Conservation (phyloP, 2,113 vertebrate genomes). For the Mesembrinibis cayennensis region DNA sequence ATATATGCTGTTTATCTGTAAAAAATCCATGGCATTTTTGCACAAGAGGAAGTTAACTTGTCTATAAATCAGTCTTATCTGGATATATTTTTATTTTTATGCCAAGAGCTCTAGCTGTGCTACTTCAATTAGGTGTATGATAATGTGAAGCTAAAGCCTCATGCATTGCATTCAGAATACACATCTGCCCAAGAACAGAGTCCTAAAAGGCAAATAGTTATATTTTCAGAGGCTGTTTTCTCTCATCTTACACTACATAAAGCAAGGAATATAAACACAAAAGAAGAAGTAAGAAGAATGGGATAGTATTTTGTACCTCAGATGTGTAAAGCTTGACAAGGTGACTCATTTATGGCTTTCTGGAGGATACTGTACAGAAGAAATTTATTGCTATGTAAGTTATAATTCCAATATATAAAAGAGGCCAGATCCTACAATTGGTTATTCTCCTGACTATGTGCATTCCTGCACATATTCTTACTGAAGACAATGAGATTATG, state of each 20-base stretch:
- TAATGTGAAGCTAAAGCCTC: neutral
- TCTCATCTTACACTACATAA: neutral
- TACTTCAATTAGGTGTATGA: neutral
- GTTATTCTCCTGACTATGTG: slow-evolving; percentile 10
- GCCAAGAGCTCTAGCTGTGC: neutral
- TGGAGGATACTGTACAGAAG: slow-evolving; percentile 10
- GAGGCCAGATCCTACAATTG: neutral
- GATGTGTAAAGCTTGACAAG: slow-evolving; percentile 42
- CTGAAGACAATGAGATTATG: slow-evolving; percentile 44
- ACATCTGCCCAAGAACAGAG: neutral
- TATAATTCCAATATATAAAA: slow-evolving; percentile 20
- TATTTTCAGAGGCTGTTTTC: neutral
- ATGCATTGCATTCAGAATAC: neutral
- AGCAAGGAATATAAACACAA: slow-evolving; percentile 15
- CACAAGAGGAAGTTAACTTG: neutral
- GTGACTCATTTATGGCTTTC: slow-evolving; percentile 54
- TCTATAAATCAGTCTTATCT: slow-evolving; percentile 21
- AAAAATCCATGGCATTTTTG: neutral
- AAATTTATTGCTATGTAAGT: slow-evolving; percentile 31
- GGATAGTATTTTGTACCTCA: slow-evolving; percentile 6
- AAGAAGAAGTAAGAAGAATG: neutral
- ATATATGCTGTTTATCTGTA: neutral
- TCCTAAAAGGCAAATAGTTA: neutral
- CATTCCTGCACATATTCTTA: slow-evolving; percentile 15
- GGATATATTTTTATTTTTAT: neutral